A percentile compares a stretch with the other conserved stretches of the same genome.
phyloP scores from a whole-genome alignment of 2,888 invertebrate species.

The Beris morrisii region DNA sequence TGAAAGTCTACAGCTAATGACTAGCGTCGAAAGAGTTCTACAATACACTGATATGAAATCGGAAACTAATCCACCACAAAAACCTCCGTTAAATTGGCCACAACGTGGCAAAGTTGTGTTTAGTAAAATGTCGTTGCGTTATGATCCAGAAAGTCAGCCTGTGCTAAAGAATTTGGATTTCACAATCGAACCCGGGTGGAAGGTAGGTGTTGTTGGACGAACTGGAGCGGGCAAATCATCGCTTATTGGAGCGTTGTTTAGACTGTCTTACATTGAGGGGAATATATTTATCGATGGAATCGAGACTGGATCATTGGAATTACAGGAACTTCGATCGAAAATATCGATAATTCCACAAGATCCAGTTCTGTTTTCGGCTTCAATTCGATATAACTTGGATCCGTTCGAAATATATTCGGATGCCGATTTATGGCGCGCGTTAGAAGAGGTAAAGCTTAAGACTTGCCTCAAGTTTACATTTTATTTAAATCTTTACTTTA shows the following conservation, averaged over 20 bases:
- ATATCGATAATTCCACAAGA: slow-evolving; percentile 64
- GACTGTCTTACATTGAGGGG: slow-evolving; percentile 72
- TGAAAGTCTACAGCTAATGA: slow-evolving; percentile 72
- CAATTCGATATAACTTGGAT: slow-evolving; percentile 66
- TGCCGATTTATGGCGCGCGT: slow-evolving; percentile 51
- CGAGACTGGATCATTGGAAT: slow-evolving; percentile 59
- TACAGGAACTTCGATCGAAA: slow-evolving; percentile 58
- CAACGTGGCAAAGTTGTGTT: slow-evolving; percentile 63
- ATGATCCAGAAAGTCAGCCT: slow-evolving; percentile 62
- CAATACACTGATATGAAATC: slow-evolving; percentile 70
- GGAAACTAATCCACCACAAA: slow-evolving; percentile 56
- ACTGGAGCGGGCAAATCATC: slow-evolving; percentile 86
- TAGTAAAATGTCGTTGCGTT: slow-evolving; percentile 62
- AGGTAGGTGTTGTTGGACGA: slow-evolving; percentile 81
- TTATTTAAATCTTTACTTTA: background rate
- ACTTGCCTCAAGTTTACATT: background rate
- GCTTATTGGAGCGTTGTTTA: slow-evolving; percentile 75
- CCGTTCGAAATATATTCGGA: slow-evolving; percentile 58
- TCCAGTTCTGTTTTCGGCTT: slow-evolving; percentile 62
- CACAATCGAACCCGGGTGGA: slow-evolving; percentile 64
- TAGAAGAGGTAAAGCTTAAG: slow-evolving; percentile 47
- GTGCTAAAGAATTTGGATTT: slow-evolving; percentile 75
- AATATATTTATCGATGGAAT: slow-evolving; percentile 72
- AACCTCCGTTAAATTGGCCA: slow-evolving; percentile 70
- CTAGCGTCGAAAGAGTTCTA: slow-evolving; percentile 72